These are phyloP conservation scores for Deilephila elpenor DNA, from an alignment of 2,888 invertebrate genomes.

Conservation along the genomic window DNA sequence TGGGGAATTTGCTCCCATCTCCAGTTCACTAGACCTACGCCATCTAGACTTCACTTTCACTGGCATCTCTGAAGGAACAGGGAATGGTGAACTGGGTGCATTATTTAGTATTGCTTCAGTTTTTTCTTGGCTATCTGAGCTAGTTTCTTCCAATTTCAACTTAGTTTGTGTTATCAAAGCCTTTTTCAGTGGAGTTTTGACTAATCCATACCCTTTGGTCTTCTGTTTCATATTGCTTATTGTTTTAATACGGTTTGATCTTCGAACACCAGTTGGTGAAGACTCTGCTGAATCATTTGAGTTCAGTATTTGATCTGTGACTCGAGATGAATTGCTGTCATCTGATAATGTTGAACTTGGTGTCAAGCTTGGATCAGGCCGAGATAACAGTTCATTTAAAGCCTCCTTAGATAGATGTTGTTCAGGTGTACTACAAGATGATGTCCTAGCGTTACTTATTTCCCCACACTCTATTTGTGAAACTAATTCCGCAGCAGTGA, in stretches of 20 bases:
- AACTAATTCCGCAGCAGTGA: slow-evolving; percentile 51
- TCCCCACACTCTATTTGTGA: slow-evolving; percentile 65
- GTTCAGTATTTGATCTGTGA: slow-evolving; percentile 67
- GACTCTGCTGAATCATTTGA: slow-evolving; percentile 80
- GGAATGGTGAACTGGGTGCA: slow-evolving; percentile 72
- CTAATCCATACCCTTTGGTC: slow-evolving; percentile 87
- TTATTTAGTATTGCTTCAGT: slow-evolving; percentile 55
- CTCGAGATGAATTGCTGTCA: slow-evolving; percentile 77
- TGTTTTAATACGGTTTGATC: slow-evolving; percentile 91
- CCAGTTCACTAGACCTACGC: slow-evolving; percentile 90
- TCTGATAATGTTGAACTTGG: slow-evolving; percentile 78
- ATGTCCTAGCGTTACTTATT: slow-evolving; percentile 51
- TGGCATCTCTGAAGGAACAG: slow-evolving; percentile 85
- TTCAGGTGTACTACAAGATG: slow-evolving; percentile 64
- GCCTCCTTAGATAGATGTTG: slow-evolving; percentile 59
- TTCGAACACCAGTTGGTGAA: slow-evolving; percentile 85
- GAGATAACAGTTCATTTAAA: slow-evolving; percentile 53
- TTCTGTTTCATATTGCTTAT: slow-evolving; percentile 88
- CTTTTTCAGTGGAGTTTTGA: slow-evolving; percentile 82
- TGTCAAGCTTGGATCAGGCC: slow-evolving; percentile 77
- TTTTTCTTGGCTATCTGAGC: slow-evolving; percentile 82
- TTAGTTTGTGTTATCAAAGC: slow-evolving; percentile 81
- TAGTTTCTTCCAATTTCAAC: slow-evolving; percentile 84
- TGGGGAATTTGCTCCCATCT: slow-evolving; percentile 84
- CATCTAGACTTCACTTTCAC: slow-evolving; percentile 92